Base-by-base conservation (phyloP, 2,113 vertebrate genomes). In the Pavo muticus region DNA sequence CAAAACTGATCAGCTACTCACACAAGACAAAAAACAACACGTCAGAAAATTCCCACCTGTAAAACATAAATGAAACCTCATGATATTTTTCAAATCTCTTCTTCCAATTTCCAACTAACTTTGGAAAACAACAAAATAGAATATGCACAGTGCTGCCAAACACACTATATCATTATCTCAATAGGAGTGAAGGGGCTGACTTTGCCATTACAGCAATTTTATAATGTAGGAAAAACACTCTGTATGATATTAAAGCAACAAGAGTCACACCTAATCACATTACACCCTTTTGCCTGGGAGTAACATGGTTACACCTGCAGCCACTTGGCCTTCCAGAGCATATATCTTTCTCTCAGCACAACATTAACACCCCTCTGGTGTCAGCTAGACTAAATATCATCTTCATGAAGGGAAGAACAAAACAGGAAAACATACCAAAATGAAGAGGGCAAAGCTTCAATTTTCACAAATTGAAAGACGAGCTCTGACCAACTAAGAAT, bases 131-230 rank as follows among this genome's bases (percentile, higher is more conserved):
- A 56, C 23, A 71, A 44, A 87, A 68, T 25, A 52, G 17, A 87
- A 56, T 5, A 44, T 1, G 8, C 32, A 47, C 21, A 40, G 7
- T 65, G 30, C 64, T 90, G 54, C 20, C 39, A 93, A 90, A 95
- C 17, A 65, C 20, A 76, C 35, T 75, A 3, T 79, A 48, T 42
- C 44, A 57, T 91, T 67, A 88, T 54, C 64, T 57, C 37, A 72
- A 37, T 20, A n/a, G 71, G 37, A 88, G 24, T 32, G 59, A 83
- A 93, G 75, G 63, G 50, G 50, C 8, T 79, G 48, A 79, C 11
- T 91, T 79, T 67, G 27, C 68, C 67, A 78, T 90, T 92, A 75
- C 17, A 74, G 42, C 27, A 61, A 79, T 79, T 87, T 70, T 59
- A 44, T 47, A 48, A 35, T 37, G 25, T 57, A 6, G 11, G 48